These are phyloP conservation scores for Oryctes rhinoceros DNA, from an alignment of 1,140 invertebrate genomes.

Conservation along the genomic window DNA sequence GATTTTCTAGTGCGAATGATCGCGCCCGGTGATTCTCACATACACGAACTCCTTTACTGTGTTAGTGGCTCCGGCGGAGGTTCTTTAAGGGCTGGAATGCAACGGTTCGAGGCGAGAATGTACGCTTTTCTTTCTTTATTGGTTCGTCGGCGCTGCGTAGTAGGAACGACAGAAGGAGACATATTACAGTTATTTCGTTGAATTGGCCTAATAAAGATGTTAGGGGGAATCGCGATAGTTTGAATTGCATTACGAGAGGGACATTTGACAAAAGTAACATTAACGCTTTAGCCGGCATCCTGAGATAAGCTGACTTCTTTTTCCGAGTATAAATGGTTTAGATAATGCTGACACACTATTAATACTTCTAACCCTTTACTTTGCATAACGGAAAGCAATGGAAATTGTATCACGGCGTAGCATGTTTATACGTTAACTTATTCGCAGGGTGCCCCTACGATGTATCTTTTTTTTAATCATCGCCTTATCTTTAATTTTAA, in stretches of 20 bases:
- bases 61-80: not conserved
- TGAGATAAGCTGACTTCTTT: too few species aligned
- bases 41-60: slow-evolving; percentile 28
- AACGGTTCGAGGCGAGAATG: not conserved
- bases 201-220: slow-evolving; percentile 29
- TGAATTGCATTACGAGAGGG: not conserved
- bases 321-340: too few species aligned
- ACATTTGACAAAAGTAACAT: not conserved
- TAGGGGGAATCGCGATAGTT: not conserved
- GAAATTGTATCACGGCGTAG: too few species aligned
- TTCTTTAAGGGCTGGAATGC: not conserved
- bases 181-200: slow-evolving; percentile 27
- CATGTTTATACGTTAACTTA: too few species aligned
- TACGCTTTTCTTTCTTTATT: slow-evolving; percentile 16
- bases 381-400: too few species aligned
- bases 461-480: too few species aligned
- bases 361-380: too few species aligned
- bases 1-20: slow-evolving; percentile 24
- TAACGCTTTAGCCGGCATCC: too few species aligned
- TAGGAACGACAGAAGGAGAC: not conserved
- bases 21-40: slow-evolving; percentile 20
- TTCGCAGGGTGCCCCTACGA: too few species aligned
- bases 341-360: too few species aligned
- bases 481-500: too few species aligned
- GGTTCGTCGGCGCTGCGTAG: slow-evolving; percentile 1